phyloP scores from a whole-genome alignment of 2,113 vertebrate genomes.

The Clarias magur region DNA sequence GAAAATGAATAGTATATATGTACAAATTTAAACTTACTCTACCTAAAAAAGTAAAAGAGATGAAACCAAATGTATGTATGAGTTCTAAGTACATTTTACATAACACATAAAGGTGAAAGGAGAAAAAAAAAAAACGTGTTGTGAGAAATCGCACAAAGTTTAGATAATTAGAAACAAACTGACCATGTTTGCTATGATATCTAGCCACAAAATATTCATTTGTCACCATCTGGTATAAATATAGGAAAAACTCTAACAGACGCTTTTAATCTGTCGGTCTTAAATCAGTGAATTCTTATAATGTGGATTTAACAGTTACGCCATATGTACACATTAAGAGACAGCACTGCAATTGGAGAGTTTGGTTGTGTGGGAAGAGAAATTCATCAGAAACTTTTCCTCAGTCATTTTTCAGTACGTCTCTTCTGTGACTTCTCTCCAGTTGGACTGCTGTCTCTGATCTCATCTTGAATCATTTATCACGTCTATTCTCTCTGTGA shows the following conservation, averaged over 20 bases:
- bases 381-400: slow-evolving; percentile 18
- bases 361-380: neutral
- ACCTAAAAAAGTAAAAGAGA: neutral
- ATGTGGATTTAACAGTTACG: slow-evolving; percentile 11
- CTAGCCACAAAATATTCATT: neutral
- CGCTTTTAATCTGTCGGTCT: neutral
- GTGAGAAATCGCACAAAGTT: neutral
- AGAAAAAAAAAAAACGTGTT: neutral
- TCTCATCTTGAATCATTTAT: slow-evolving; percentile 7
- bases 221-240: slow-evolving; percentile 12
- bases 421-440: neutral
- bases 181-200: neutral
- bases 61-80: neutral
- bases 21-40: neutral
- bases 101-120: neutral
- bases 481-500: neutral
- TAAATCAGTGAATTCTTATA: neutral
- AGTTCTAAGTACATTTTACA: neutral
- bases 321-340: neutral
- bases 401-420: neutral
- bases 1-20: too few species aligned
- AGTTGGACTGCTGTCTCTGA: neutral
- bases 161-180: slow-evolving; percentile 10
- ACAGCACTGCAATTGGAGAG: neutral
- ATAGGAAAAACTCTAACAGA: neutral